Evolutionary conservation across 1,140 invertebrate species (phyloP), one percentile per base, ranked within the genome.

Genomic region (Schlechtendalia chinensis): DNA sequence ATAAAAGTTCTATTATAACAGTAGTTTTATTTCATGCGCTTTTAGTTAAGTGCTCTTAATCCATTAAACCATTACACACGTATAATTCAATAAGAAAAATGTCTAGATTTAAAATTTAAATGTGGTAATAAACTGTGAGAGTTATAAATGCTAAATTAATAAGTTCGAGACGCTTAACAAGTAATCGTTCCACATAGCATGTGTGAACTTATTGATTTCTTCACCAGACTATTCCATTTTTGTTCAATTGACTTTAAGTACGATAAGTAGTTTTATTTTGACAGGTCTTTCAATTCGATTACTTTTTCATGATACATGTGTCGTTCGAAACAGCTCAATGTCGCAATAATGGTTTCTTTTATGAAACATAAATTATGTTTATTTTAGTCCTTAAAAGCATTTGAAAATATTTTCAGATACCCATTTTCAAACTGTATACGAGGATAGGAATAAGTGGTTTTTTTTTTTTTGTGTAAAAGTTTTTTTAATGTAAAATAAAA

Each of bases 371-470:
- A 71, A 71, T 29, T 71, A 71, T 71, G 16, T 71, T 53, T 71
- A 71, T 71, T 71, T 71, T 53, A 29, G 47, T 71, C 11, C 17
- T 53, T 71, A 71, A 71, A 71, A 71, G 69, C 69, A 71, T 71
- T 71, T 71, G 69, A 71, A 71, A 71, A 53, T 71, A 71, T 71
- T 71, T 71, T 53, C 45, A 39, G 45, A 71, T 50, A 71, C 29
- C 45, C 67, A 54, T 53, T 53, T 53, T 71, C 53, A 71, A 63
- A 27, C 67, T 71, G 5, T 53, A 53, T 19, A 27, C 1, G 32
- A 22, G 29, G 10, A 29, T 47, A 16, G 45, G 47, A 53, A 71
- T 29, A 71, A 53, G 45, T 29, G 24, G 16, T 14, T 69, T 69
- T 69, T 69, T 69, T 69, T 69, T 27, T 69, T 69, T 53, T 53